These are phyloP conservation scores for Myxocyprinus asiaticus DNA, from an alignment of 2,113 vertebrate genomes.

Conservation along the genomic window DNA sequence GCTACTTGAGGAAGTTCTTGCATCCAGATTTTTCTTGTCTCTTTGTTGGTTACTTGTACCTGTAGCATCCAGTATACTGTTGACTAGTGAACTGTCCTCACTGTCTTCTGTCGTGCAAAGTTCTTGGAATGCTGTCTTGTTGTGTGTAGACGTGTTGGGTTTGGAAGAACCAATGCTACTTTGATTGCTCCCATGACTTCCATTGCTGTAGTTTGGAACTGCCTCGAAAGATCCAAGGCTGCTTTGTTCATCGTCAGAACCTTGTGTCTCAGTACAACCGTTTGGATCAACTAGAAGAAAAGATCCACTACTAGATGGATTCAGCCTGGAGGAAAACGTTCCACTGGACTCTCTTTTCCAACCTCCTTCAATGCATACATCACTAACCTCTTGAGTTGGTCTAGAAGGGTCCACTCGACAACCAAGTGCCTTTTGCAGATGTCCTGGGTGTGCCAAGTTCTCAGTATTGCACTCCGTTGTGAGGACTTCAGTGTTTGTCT, in stretches of 20 bases:
- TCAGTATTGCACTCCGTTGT: not conserved
- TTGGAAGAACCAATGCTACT: not conserved
- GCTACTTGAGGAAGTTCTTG: constrained; percentile 44
- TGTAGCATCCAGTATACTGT: not conserved
- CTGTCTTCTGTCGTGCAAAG: constrained; percentile 22
- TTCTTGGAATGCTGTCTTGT: not conserved
- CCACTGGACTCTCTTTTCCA: not conserved
- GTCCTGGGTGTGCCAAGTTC: not conserved
- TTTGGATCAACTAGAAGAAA: constrained; percentile 25
- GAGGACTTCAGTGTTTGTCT: constrained; percentile 73
- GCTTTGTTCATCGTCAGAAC: not conserved
- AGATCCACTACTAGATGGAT: constrained; percentile 4
- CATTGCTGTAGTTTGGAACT: no score
- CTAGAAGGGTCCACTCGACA: not conserved
- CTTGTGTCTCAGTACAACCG: constrained; percentile 26
- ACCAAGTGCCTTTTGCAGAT: not conserved
- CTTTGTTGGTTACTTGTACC: not conserved
- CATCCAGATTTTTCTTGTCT: constrained; percentile 4
- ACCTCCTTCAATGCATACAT: not conserved
- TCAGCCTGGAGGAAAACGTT: constrained; percentile 9
- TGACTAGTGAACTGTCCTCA: not conserved
- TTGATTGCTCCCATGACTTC: not conserved
- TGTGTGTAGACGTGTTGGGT: not conserved
- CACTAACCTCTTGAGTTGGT: not conserved
- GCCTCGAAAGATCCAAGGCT: not conserved